These are phyloP conservation scores for Actinostola sp. DNA, from an alignment of 92 coral and sea anemone genomes.

Conservation along the genomic window DNA sequence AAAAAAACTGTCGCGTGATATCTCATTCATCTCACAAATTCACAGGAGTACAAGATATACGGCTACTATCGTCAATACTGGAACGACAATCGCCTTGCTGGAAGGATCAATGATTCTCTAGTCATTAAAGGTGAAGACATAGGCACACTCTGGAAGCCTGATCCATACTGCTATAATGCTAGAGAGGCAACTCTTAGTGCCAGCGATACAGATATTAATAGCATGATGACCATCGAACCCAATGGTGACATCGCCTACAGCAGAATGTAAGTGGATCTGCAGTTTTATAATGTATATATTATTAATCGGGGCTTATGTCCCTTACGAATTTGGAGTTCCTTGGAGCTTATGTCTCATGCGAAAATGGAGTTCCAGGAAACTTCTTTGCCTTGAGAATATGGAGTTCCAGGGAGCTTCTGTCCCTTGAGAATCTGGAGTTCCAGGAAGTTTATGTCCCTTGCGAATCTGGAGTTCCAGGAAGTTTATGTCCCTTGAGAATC, in stretches of 20 bases:
- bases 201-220: conserved; percentile 61
- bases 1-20: too few species aligned
- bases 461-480: too few species aligned
- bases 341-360: background rate
- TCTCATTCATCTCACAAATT: too few species aligned
- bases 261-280: conserved; percentile 53
- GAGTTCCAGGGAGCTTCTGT: too few species aligned
- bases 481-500: too few species aligned
- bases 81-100: conserved; percentile 67
- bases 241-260: conserved; percentile 55
- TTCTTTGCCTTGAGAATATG: too few species aligned
- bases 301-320: background rate
- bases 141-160: conserved; percentile 73
- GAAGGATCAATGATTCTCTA: conserved; percentile 49
- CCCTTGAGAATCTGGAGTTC: too few species aligned
- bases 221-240: conserved; percentile 40
- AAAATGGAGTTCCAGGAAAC: too few species aligned
- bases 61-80: conserved; percentile 67
- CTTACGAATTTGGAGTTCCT: background rate
- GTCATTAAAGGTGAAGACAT: conserved; percentile 63
- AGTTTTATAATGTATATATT: background rate
- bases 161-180: conserved; percentile 73
- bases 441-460: too few species aligned
- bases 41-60: conserved; percentile 70
- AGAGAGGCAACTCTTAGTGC: conserved; percentile 69